phyloP scores from a whole-genome alignment of 2,888 invertebrate genomes.

The Diarsia mendica region DNA sequence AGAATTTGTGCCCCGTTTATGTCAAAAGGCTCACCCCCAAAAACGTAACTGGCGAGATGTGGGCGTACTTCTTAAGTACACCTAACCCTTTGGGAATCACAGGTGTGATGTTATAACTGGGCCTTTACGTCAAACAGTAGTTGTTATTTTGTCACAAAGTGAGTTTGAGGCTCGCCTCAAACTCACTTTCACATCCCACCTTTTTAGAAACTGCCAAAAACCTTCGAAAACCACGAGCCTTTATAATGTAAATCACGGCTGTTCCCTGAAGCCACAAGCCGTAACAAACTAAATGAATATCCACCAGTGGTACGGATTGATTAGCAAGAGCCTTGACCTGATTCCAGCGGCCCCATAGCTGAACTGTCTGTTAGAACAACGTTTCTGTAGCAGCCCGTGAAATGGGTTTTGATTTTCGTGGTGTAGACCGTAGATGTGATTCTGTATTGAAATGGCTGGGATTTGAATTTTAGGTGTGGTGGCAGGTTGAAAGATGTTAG shows the following conservation, averaged over 20 bases:
- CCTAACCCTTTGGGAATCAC: neutral
- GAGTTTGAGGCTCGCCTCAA: no score
- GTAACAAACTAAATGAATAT: conserved; percentile 50
- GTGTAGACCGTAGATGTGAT: neutral
- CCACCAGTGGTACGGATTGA: conserved; percentile 60
- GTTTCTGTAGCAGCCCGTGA: conserved; percentile 30
- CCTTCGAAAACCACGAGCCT: neutral
- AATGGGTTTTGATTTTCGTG: conserved; percentile 17
- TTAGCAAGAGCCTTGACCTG: conserved; percentile 66
- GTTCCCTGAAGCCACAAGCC: conserved; percentile 32
- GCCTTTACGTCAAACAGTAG: neutral
- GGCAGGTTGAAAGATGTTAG: neutral
- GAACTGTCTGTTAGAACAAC: conserved; percentile 22
- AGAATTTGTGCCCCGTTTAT: no score
- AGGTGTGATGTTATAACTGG: neutral
- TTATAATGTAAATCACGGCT: neutral
- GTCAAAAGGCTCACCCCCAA: no score
- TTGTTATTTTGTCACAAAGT: neutral
- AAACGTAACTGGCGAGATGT: neutral
- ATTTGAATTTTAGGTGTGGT: neutral
- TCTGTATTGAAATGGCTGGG: neutral
- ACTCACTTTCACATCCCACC: neutral
- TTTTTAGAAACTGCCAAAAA: neutral
- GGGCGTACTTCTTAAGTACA: no score
- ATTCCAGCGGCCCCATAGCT: conserved; percentile 46